phyloP scores from a whole-genome alignment of 2,888 invertebrate species.

The Polyploca ridens region DNA sequence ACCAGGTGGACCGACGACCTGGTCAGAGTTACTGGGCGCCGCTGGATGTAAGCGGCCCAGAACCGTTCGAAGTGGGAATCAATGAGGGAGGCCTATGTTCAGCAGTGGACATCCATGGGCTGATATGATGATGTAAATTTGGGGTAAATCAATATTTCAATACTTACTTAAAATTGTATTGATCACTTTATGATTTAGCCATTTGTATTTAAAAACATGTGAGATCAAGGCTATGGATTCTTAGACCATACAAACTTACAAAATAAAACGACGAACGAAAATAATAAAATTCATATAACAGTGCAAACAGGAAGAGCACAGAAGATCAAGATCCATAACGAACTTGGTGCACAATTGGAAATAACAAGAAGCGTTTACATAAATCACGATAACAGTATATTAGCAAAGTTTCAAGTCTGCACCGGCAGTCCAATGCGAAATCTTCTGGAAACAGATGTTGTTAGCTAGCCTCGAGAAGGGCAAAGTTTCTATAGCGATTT shows the following conservation, averaged over 20 bases:
- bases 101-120: too few relatives aligned
- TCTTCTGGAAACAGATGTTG: constrained; percentile 10
- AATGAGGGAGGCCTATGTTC: too few relatives aligned
- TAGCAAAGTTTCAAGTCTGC: constrained; percentile 30
- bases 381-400: constrained; percentile 37
- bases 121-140: background rate
- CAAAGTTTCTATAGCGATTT: background rate
- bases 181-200: too few relatives aligned
- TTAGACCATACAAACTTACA: background rate
- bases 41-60: too few relatives aligned
- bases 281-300: constrained; percentile 18
- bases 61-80: too few relatives aligned
- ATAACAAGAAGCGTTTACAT: constrained; percentile 28
- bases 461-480: background rate
- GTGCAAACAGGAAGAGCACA: constrained; percentile 5
- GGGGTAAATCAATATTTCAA: too few relatives aligned
- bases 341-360: constrained; percentile 24
- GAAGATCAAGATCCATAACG: constrained; percentile 26
- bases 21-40: too few relatives aligned
- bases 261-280: background rate
- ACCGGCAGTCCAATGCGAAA: constrained; percentile 2
- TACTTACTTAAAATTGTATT: too few relatives aligned
- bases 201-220: too few relatives aligned
- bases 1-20: too few relatives aligned
- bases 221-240: too few relatives aligned